Conservation (phyloP, 1,140 invertebrate genomes). For the Ceratoteleas bidentatus region DNA sequence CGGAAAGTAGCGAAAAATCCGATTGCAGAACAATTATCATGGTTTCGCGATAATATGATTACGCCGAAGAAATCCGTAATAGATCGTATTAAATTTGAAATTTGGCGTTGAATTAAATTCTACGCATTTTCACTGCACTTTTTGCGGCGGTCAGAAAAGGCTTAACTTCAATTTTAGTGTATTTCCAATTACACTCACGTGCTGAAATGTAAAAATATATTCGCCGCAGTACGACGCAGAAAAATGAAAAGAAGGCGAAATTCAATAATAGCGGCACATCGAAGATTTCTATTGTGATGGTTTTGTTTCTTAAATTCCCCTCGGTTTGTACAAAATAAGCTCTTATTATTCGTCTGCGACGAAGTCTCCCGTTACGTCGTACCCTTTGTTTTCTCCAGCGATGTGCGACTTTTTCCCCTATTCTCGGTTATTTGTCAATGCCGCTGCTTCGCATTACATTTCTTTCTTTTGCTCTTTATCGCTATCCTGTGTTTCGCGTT, state of each 20-base stretch:
- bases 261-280: constrained; percentile 3
- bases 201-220: constrained; percentile 1
- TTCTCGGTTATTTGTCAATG: constrained; percentile 24
- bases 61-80: too few species aligned
- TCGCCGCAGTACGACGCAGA: neutral
- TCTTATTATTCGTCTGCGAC: constrained; percentile 19
- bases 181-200: neutral
- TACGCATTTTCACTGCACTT: too few species aligned
- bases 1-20: too few species aligned
- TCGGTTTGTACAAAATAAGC: constrained; percentile 31
- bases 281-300: constrained; percentile 2
- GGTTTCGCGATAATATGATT: too few species aligned
- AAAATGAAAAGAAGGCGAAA: constrained; percentile 15
- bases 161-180: too few species aligned
- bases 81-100: too few species aligned
- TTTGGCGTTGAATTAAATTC: too few species aligned
- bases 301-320: constrained; percentile 35
- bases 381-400: constrained; percentile 27
- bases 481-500: constrained; percentile 5
- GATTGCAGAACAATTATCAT: too few species aligned
- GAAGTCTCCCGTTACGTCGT: constrained; percentile 14
- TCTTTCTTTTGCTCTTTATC: neutral
- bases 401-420: constrained; percentile 9
- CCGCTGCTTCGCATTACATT: constrained; percentile 17
- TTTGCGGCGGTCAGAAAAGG: too few species aligned